These are phyloP conservation scores for Leistus spinibarbis DNA, from an alignment of 2,888 invertebrate genomes.

Conservation along the genomic window DNA sequence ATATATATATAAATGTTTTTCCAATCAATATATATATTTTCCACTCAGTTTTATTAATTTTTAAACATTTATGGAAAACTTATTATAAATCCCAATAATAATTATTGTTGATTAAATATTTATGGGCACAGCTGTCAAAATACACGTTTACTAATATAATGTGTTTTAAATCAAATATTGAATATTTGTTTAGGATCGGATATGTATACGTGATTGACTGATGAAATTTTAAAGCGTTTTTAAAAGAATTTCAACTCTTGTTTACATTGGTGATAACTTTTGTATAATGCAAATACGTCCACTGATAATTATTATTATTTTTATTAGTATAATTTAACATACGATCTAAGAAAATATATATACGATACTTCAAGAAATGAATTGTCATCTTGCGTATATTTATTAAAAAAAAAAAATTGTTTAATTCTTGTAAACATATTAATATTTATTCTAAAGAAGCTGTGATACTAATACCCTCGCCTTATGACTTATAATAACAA, in stretches of 20 bases:
- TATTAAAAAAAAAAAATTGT: no score
- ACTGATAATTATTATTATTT: conserved; percentile 8
- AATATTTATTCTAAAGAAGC: no score
- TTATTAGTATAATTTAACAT: no score
- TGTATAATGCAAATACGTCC: conserved; percentile 24
- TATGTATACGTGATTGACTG: conserved; percentile 29
- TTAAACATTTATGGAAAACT: background rate
- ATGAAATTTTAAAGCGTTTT: conserved; percentile 21
- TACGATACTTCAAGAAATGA: no score
- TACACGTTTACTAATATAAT: conserved; percentile 46
- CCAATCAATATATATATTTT: no score
- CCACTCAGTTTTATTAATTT: background rate
- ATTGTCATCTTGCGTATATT: no score
- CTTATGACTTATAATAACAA: no score
- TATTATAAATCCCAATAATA: conserved; percentile 22
- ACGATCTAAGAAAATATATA: no score
- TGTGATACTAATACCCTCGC: no score
- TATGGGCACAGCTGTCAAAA: conserved; percentile 45
- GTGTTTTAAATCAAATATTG: conserved; percentile 50
- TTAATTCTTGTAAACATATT: no score
- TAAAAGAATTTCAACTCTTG: conserved; percentile 13
- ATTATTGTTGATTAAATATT: conserved; percentile 8
- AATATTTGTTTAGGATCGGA: conserved; percentile 50
- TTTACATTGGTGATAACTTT: conserved; percentile 21
- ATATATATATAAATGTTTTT: no score